Conservation (phyloP, 2,113 vertebrate genomes). For the Tor tambroides region DNA sequence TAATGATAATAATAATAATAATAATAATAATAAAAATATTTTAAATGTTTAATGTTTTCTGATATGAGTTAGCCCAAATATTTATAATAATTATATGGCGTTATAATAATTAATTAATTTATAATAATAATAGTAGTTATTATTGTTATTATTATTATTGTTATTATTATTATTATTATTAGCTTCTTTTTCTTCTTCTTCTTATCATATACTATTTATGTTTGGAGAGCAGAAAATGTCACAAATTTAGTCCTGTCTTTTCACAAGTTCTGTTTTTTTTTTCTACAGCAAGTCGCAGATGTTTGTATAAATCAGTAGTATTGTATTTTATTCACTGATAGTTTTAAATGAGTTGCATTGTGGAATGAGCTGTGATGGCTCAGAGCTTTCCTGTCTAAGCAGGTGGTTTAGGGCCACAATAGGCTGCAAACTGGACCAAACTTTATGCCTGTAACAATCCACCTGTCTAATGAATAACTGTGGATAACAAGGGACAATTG, state of each 20-base stretch:
- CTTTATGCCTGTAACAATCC: not conserved
- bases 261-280: not conserved
- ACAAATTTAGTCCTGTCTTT: not conserved
- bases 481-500: not conserved
- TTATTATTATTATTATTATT: too few relatives aligned
- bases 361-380: not conserved
- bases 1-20: not conserved
- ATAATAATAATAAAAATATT: not conserved
- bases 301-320: not conserved
- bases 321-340: not conserved
- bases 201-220: not conserved
- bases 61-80: too few relatives aligned
- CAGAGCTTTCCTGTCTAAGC: not conserved
- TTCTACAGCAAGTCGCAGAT: not conserved
- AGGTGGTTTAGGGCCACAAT: not conserved
- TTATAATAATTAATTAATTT: too few relatives aligned
- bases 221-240: not conserved
- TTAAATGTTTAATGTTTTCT: too few relatives aligned
- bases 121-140: not conserved
- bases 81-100: too few relatives aligned
- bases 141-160: not conserved
- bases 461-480: not conserved
- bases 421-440: not conserved
- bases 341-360: not conserved
- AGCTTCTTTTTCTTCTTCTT: too few relatives aligned